These are phyloP conservation scores for Doris montereyensis DNA, from an alignment of 2,888 invertebrate species.

Conservation along the genomic window DNA sequence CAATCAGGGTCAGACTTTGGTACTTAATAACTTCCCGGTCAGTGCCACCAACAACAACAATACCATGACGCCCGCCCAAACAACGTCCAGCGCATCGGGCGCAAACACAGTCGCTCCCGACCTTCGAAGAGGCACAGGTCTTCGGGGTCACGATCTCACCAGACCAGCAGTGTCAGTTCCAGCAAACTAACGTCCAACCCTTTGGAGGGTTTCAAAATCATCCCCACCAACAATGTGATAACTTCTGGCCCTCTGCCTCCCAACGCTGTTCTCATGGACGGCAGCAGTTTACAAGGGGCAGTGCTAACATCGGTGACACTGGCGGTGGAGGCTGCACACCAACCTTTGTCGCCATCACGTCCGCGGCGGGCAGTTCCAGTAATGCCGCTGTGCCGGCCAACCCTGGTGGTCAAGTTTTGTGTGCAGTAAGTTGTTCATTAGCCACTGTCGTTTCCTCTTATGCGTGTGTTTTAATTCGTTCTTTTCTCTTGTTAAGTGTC, in stretches of 20 bases:
- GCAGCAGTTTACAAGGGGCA: constrained; percentile 50
- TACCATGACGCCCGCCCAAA: not conserved
- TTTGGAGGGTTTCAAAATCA: constrained; percentile 37
- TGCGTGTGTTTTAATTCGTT: no score
- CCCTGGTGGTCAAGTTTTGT: constrained; percentile 31
- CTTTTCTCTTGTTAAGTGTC: no score
- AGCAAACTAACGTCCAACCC: constrained; percentile 9
- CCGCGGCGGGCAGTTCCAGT: constrained; percentile 32
- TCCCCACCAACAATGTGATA: constrained; percentile 42
- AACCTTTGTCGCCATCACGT: constrained; percentile 40
- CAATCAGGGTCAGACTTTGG: constrained; percentile 47
- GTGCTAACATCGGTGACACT: constrained; percentile 42
- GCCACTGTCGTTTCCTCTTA: no score
- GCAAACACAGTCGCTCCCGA: no score
- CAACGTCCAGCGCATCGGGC: no score
- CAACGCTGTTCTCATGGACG: constrained; percentile 59
- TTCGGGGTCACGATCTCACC: no score
- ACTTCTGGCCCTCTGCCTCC: constrained; percentile 37
- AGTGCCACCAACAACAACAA: constrained; percentile 3
- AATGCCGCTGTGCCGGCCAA: not conserved
- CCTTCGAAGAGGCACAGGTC: constrained; percentile 25
- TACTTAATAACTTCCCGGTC: constrained; percentile 34
- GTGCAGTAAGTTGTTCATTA: constrained; percentile 20
- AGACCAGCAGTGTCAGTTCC: not conserved
- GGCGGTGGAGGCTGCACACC: constrained; percentile 34